Percentiles rank a stretch among this genome's conserved stretches.
These are phyloP conservation scores for Proales similis DNA, from an alignment of 1,140 invertebrate genomes.

Conservation along the genomic window DNA sequence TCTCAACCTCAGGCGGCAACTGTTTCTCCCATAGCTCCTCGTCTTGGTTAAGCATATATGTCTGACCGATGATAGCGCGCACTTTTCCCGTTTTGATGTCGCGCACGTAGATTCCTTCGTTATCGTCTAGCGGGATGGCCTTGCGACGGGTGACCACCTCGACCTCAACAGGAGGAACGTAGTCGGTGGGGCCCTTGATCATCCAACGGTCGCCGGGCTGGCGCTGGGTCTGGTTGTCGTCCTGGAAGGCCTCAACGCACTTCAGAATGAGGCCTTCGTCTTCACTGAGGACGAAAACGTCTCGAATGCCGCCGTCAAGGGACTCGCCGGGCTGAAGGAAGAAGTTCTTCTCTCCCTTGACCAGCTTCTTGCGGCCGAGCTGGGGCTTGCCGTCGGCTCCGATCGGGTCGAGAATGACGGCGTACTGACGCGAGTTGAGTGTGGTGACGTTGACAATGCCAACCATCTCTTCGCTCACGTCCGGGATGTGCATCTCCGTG, in stretches of 20 bases:
- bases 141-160: slow-evolving; percentile 54
- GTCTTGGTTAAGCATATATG: slow-evolving; percentile 58
- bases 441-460: slow-evolving; percentile 54
- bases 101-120: slow-evolving; percentile 58
- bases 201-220: slow-evolving; percentile 57
- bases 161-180: slow-evolving; percentile 56
- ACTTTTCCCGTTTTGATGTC: slow-evolving; percentile 55
- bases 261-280: slow-evolving; percentile 56
- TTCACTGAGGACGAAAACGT: slow-evolving; percentile 55
- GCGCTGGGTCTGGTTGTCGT: slow-evolving; percentile 39
- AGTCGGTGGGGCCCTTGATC: slow-evolving; percentile 56
- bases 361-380: slow-evolving; percentile 46
- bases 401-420: slow-evolving; percentile 55
- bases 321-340: slow-evolving; percentile 56
- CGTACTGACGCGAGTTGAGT: slow-evolving; percentile 55
- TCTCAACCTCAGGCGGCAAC: slow-evolving; percentile 50
- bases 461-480: slow-evolving; percentile 56
- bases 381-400: slow-evolving; percentile 54
- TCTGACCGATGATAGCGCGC: slow-evolving; percentile 55
- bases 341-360: slow-evolving; percentile 55
- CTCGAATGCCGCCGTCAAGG: slow-evolving; percentile 55
- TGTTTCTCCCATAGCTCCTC: slow-evolving; percentile 57
- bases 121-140: slow-evolving; percentile 57
- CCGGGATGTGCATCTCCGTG: slow-evolving; percentile 56
- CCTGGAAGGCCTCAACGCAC: slow-evolving; percentile 52